A percentile compares a stretch with the other conserved stretches of the same genome.
These are phyloP conservation scores for Remorina albescens DNA, from an alignment of 2,797 vertebrate species.

Conservation along the genomic window DNA sequence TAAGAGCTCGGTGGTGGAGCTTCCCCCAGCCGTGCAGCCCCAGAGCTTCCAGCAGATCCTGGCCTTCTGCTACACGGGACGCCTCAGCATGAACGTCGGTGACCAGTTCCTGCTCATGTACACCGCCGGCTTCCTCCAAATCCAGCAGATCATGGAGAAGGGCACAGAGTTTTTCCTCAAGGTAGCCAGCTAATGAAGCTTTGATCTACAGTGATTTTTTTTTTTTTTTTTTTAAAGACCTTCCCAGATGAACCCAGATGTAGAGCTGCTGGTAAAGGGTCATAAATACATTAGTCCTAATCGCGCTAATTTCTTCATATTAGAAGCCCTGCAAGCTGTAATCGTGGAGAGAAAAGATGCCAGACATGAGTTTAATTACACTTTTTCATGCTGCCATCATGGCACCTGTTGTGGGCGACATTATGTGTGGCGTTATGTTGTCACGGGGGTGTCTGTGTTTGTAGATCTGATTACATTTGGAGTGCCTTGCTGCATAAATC, in stretches of 20 bases:
- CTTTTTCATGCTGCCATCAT: neutral
- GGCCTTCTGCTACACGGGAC: slow-evolving; percentile 97
- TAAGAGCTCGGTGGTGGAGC: slow-evolving; percentile 94
- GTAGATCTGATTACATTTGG: slow-evolving; percentile 56
- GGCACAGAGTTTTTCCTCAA: slow-evolving; percentile 98
- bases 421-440: slow-evolving; percentile 10
- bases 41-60: slow-evolving; percentile 99
- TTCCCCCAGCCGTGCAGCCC: slow-evolving; percentile 93
- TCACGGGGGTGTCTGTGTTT: slow-evolving; percentile 41
- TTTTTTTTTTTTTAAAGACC: too few species aligned
- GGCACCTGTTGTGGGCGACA: slow-evolving; percentile 30
- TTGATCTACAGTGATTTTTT: neutral
- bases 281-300: neutral
- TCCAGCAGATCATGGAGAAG: slow-evolving; percentile 99
- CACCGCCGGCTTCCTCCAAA: slow-evolving; percentile 96
- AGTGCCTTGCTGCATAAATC: slow-evolving; percentile 60
- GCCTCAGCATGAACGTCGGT: slow-evolving; percentile 96
- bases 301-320: neutral
- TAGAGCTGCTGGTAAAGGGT: neutral
- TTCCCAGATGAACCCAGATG: neutral
- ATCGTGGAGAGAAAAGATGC: neutral
- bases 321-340: neutral
- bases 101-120: slow-evolving; percentile 98
- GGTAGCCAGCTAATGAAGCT: slow-evolving; percentile 75
- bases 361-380: neutral